A percentile compares a stretch with the other conserved stretches of the same genome.
Conservation (phyloP, 2,113 vertebrate species). For the Corydoras maculifer region DNA sequence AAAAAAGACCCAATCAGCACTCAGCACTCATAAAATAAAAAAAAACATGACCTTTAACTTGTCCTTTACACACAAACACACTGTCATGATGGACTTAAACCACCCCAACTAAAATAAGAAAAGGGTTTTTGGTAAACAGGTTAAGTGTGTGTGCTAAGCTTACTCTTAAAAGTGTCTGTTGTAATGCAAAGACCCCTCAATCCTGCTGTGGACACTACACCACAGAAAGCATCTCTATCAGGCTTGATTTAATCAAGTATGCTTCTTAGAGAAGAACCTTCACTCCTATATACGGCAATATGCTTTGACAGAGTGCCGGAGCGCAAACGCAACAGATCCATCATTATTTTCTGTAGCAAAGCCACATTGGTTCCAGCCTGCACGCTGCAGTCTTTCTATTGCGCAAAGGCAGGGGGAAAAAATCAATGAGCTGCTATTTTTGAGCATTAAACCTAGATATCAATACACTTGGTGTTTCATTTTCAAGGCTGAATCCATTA, state of each 20-base stretch:
- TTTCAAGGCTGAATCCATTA: slow-evolving; percentile 46
- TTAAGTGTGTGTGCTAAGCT: neutral
- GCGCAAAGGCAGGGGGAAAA: slow-evolving; percentile 22
- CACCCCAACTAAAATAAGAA: slow-evolving; percentile 2
- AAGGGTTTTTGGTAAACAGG: neutral
- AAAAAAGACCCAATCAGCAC: neutral
- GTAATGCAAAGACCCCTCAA: slow-evolving; percentile 16
- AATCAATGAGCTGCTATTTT: slow-evolving; percentile 49
- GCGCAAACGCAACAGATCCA: slow-evolving; percentile 36
- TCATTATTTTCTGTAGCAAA: slow-evolving; percentile 34
- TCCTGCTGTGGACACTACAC: slow-evolving; percentile 3
- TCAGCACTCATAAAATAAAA: neutral
- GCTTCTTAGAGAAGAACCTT: slow-evolving; percentile 22
- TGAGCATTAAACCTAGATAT: slow-evolving; percentile 48
- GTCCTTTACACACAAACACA: slow-evolving; percentile 12
- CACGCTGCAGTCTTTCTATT: slow-evolving; percentile 26
- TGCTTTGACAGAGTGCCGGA: slow-evolving; percentile 18
- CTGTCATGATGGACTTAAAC: slow-evolving; percentile 4
- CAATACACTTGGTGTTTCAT: slow-evolving; percentile 39
- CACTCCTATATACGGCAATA: slow-evolving; percentile 21
- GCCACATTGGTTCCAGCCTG: slow-evolving; percentile 34
- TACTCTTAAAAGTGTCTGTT: slow-evolving; percentile 11
- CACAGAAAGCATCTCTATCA: slow-evolving; percentile 32
- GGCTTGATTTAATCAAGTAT: slow-evolving; percentile 28
- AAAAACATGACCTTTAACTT: slow-evolving; percentile 13